These are phyloP conservation scores for Coracias cyanogaster DNA, from an alignment of 2,797 vertebrate species.

Conservation along the genomic window DNA sequence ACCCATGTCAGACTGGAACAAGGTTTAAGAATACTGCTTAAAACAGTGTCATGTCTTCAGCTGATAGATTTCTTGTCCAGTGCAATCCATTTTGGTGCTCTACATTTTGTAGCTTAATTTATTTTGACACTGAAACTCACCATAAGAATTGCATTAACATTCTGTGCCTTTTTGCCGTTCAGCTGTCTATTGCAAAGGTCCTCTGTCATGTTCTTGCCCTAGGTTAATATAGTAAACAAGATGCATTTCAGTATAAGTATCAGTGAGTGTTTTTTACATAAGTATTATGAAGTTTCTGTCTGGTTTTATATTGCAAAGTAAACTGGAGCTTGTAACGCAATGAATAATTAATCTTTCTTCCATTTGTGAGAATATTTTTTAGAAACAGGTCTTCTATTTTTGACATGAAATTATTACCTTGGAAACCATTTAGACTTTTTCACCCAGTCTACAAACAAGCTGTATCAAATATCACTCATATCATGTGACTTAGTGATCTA, in stretches of 20 bases:
- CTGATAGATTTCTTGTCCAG: conserved; percentile 41
- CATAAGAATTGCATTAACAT: conserved; percentile 32
- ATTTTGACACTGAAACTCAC: conserved; percentile 28
- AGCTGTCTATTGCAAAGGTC: conserved; percentile 33
- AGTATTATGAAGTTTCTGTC: not conserved
- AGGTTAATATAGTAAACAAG: conserved; percentile 50
- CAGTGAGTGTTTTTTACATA: conserved; percentile 17
- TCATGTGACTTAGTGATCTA: not conserved
- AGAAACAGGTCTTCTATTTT: not conserved
- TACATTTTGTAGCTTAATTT: conserved; percentile 45
- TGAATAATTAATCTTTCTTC: not conserved
- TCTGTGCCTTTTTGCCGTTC: conserved; percentile 29
- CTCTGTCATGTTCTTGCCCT: conserved; percentile 50
- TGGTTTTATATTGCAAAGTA: not conserved
- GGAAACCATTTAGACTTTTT: not conserved
- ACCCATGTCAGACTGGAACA: not conserved
- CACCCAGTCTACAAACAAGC: fast-evolving
- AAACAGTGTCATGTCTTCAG: conserved; percentile 33
- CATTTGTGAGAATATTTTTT: not conserved
- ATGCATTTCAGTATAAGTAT: conserved; percentile 11
- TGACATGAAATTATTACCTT: not conserved
- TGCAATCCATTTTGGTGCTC: conserved; percentile 19
- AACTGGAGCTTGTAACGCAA: not conserved
- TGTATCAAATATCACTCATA: not conserved
- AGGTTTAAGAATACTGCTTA: conserved; percentile 21